Evolutionary conservation across 2,113 vertebrate genomes (phyloP).

Genomic region (Anser brachyrhynchus): DNA sequence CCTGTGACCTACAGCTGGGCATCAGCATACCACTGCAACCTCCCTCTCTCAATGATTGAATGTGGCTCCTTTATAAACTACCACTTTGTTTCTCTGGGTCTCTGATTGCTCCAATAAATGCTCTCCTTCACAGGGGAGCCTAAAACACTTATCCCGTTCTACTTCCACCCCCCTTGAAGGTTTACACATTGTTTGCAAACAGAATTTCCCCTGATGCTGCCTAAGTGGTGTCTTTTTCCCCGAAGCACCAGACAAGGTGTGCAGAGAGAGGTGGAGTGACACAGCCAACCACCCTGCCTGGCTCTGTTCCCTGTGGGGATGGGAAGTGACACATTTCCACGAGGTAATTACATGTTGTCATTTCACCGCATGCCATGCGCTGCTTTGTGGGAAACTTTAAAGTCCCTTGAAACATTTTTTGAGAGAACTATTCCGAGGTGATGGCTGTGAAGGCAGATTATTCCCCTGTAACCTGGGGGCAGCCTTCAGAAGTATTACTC

Average conservation of each 20-base stretch:
- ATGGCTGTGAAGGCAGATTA: neutral
- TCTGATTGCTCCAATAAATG: neutral
- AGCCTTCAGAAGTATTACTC: neutral
- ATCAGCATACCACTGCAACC: neutral
- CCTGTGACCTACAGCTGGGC: neutral
- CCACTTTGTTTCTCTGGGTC: neutral
- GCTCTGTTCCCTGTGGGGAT: neutral
- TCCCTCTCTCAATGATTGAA: neutral
- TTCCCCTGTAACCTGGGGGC: neutral
- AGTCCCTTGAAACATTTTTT: neutral
- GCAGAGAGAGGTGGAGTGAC: neutral
- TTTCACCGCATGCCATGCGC: neutral
- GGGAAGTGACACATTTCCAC: neutral
- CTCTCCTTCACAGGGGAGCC: neutral
- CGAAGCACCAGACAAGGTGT: neutral
- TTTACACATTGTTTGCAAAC: neutral
- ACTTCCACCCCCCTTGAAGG: neutral
- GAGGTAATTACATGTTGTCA: slow-evolving; percentile 24
- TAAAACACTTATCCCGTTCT: neutral
- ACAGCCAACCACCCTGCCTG: neutral
- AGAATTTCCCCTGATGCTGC: neutral
- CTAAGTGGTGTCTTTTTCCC: neutral
- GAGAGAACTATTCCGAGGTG: neutral
- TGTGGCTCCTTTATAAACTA: neutral
- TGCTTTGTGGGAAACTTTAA: neutral